Conservation (phyloP, 2,113 vertebrate species). For the Thalassarche chlororhynchos region DNA sequence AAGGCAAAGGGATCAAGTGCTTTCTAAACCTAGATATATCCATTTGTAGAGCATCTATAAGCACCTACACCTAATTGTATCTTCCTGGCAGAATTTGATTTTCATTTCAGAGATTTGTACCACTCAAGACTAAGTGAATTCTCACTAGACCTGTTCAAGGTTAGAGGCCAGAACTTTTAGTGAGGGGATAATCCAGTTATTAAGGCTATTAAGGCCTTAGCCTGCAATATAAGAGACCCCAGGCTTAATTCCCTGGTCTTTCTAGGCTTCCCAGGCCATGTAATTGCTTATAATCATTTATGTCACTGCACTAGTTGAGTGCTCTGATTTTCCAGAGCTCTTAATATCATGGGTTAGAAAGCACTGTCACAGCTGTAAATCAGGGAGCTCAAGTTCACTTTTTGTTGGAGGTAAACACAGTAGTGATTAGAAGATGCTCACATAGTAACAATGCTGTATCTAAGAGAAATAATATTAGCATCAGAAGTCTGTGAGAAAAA, state of each 20-base stretch:
- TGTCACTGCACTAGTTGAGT: not conserved
- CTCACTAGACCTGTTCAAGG: not conserved
- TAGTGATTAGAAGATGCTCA: not conserved
- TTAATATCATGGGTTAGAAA: not conserved
- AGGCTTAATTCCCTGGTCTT: conserved; percentile 1
- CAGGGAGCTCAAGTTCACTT: not conserved
- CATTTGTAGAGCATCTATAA: not conserved
- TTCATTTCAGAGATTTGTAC: not conserved
- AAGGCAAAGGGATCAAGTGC: not conserved
- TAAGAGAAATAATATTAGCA: not conserved
- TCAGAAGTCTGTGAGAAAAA: not conserved
- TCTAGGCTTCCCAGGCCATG: not conserved
- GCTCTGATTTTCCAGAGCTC: not conserved
- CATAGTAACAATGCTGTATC: not conserved
- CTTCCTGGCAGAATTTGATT: not conserved
- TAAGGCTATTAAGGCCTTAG: conserved; percentile 1
- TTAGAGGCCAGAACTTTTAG: not conserved
- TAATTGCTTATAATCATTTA: not conserved
- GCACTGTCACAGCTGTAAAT: not conserved
- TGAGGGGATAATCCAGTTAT: not conserved
- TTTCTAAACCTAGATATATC: not conserved
- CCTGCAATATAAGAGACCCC: not conserved
- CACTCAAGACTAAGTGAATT: not conserved
- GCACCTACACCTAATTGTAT: not conserved
- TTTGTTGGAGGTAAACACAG: not conserved